Percentiles rank a stretch among this genome's conserved stretches.
Conservation (phyloP, 30 jellyfish, hydroid and myxozoan species). For the Pelagia noctiluca region DNA sequence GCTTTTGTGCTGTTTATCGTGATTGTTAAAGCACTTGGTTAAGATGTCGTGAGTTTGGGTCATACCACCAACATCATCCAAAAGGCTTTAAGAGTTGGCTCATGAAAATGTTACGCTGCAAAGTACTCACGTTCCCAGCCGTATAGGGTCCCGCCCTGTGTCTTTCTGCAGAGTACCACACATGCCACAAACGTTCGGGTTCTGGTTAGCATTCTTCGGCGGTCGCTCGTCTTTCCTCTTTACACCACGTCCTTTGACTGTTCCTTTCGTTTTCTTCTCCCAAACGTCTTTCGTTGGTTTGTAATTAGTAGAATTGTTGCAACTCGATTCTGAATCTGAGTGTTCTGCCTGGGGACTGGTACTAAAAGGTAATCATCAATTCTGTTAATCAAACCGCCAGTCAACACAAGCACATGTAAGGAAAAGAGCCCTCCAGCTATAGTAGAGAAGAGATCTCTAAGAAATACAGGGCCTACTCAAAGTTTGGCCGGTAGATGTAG, state of each 20-base stretch:
- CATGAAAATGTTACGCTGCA: background rate
- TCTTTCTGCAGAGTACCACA: conserved; percentile 71
- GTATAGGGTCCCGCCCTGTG: conserved; percentile 69
- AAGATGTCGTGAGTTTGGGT: background rate
- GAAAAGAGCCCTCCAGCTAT: no score
- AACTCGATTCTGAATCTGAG: conserved; percentile 25
- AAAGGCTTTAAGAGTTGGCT: background rate
- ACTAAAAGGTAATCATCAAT: background rate
- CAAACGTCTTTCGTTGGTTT: conserved; percentile 35
- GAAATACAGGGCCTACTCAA: no score
- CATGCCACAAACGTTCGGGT: conserved; percentile 70
- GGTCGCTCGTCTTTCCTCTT: conserved; percentile 54
- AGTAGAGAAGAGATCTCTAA: no score
- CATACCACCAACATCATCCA: background rate
- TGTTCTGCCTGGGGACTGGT: conserved; percentile 24
- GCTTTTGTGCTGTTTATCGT: no score
- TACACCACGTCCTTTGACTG: conserved; percentile 57
- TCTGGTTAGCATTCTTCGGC: conserved; percentile 7
- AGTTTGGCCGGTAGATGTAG: no score
- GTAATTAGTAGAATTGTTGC: conserved; percentile 22
- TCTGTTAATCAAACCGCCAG: background rate
- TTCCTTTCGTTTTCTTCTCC: conserved; percentile 24
- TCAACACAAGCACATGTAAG: no score
- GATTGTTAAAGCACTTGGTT: no score
- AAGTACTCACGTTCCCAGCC: conserved; percentile 60